Evolutionary conservation across 2,888 invertebrate species (phyloP), one percentile per base, ranked within the genome.

Genomic region (Drosophila prolongata): DNA sequence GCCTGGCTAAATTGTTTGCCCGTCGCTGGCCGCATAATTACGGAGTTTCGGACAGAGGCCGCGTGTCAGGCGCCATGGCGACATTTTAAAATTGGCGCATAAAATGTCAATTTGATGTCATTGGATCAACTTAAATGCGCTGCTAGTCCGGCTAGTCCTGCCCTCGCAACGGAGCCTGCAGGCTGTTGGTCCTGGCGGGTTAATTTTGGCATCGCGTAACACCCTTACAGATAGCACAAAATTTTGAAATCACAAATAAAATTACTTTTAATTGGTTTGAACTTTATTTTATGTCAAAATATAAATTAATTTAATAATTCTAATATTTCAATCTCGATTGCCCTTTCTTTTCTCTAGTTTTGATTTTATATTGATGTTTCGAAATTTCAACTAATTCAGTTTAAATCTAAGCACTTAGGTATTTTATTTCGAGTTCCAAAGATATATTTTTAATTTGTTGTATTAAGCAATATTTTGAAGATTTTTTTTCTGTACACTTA

Each of bases 61-160:
- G 40, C 54, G 52, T 65, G 66, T 44, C 64, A 66, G 80, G 60
- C 42, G 68, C 65, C 68, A 58, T 64, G 70, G 67, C 58, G 50
- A 59, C 71, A 74, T 85, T 86, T 89, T 89, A 76, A 82, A 89
- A 86, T 89, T 86, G 85, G 86, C 85, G 87, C 85, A 86, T 86
- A 86, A 86, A 86, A 86, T 86, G 89, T 78, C 89, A 89, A 86
- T 86, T 89, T 86, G 83, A 86, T 86, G 85, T 89, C 89, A 89
- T 89, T 87, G 85, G 88, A 86, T 86, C 89, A 86, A 80, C 89
- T 89, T 89, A 89, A 86, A 86, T 87, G 87, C 67, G 75, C 71
- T 50, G 46, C 66, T 69, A 66, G 74, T 53, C 61, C 24, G 58
- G 40, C 43, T 40, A 50, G 74, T 47, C 47, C 65, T 27, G 44